Conservation (phyloP, 2,113 vertebrate genomes). For the Azemiops feae region DNA sequence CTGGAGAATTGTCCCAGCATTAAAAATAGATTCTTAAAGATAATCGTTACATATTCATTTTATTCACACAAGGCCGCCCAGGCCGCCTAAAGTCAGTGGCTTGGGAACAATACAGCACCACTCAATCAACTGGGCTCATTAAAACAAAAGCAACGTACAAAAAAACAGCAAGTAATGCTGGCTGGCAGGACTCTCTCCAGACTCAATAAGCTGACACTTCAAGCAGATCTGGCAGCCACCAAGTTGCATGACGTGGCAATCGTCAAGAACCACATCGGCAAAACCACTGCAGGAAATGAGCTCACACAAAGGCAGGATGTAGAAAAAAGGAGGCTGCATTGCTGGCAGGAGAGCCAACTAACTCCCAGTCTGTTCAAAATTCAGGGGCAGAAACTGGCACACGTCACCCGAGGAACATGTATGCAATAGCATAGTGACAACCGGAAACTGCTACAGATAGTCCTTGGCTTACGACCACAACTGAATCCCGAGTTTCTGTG, state of each 20-base stretch:
- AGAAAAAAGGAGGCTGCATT: neutral
- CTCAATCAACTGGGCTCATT: neutral
- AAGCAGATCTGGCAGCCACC: neutral
- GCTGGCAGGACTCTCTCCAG: neutral
- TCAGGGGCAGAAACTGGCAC: neutral
- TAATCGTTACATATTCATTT: neutral
- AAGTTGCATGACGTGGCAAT: neutral
- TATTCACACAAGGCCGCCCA: rapidly evolving
- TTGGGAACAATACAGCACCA: neutral
- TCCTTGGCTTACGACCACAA: neutral
- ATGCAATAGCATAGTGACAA: no score
- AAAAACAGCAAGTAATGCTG: neutral
- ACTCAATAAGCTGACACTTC: neutral
- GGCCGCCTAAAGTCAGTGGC: neutral
- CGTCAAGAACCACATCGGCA: neutral
- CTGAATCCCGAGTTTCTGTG: neutral
- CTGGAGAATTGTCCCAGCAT: neutral
- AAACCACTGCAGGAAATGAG: neutral
- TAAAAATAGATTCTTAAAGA: neutral
- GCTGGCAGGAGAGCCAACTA: neutral
- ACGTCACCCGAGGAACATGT: neutral
- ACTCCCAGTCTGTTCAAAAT: neutral
- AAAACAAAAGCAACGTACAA: neutral
- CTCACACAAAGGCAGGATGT: neutral
- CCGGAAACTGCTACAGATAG: neutral